Base-by-base conservation (phyloP, 2,113 vertebrate genomes). In the Cyanistes caeruleus region DNA sequence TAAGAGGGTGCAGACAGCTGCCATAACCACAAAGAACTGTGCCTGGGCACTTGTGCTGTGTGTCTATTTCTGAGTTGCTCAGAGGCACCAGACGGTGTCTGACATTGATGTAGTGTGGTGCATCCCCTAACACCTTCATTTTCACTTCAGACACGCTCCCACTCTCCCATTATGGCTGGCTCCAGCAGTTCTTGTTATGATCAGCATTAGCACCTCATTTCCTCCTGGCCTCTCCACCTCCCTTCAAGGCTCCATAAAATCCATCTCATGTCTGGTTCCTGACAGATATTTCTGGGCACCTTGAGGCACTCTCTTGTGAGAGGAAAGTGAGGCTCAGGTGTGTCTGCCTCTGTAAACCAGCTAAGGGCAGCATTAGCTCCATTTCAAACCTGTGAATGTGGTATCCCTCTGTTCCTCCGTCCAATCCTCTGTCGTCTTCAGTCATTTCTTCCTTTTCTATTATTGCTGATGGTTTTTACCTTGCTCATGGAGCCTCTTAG, bases 151-250 rank as follows among this genome's bases (percentile, higher is more conserved):
- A 68, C 65, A 49, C 0, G 12, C 30, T 89, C 62, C 65, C 46
- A 25, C 63, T 81, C 68, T 63, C 48, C 75, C 76, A 35, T 93
- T 94, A 85, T 3, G 60, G 69, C 76, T 84, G 58, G 80, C 44
- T 90, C 64, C 56, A 76, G 63, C 3, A 1, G 56, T 41, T 93
- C 86, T 75, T 87, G 84, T 92, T 91, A 64, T 73, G 41, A 78
- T 90, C 80, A 92, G 86, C 60, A 63, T 92, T 86, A 93, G 83
- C 77, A 81, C 62, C 65, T 95, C 74, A 75, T 95, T 91, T 94
- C 58, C 58, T 93, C 31, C 62, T 89, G 74, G 48, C 35, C 73
- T 93, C 65, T 64, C 41, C 59, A 37, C 74, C 77, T 93, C 55
- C 46, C 53, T 70, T 91, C 67, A 79, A 74, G 93, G 84, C 63